Conservation (phyloP, 1,140 invertebrate genomes). For the Lucilia cuprina region DNA sequence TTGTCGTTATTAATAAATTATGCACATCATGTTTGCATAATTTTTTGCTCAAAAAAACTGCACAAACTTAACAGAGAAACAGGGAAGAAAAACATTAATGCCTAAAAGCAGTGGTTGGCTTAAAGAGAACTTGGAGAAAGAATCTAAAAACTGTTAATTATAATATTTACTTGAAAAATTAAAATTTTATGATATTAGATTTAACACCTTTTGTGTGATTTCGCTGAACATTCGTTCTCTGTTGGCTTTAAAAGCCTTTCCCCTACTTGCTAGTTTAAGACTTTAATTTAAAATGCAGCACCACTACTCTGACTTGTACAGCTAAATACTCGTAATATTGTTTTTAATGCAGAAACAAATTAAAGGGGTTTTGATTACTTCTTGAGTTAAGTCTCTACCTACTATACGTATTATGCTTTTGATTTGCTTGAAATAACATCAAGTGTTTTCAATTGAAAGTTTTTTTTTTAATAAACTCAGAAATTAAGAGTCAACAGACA, state of each 20-base stretch:
- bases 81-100: too few species aligned
- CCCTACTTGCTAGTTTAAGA: not conserved
- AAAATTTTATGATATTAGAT: too few species aligned
- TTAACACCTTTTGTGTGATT: too few species aligned
- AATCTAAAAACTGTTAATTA: too few species aligned
- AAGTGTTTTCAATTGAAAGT: constrained; percentile 23
- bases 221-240: too few species aligned
- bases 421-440: not conserved
- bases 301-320: not conserved
- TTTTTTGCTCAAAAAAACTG: not conserved
- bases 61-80: too few species aligned
- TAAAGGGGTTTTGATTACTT: not conserved
- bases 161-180: too few species aligned
- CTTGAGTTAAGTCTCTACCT: too few species aligned
- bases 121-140: too few species aligned
- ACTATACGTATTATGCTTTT: not conserved
- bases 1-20: not conserved
- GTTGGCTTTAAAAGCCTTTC: too few species aligned
- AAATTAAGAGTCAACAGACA: not conserved
- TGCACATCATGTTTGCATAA: not conserved
- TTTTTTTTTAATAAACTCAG: not conserved
- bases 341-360: not conserved
- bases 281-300: constrained; percentile 12
- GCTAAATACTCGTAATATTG: not conserved
- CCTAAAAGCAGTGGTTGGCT: too few species aligned